Evolutionary conservation across 1,140 invertebrate genomes (phyloP), one percentile per base, ranked within the genome.

Genomic region (Galleria mellonella): DNA sequence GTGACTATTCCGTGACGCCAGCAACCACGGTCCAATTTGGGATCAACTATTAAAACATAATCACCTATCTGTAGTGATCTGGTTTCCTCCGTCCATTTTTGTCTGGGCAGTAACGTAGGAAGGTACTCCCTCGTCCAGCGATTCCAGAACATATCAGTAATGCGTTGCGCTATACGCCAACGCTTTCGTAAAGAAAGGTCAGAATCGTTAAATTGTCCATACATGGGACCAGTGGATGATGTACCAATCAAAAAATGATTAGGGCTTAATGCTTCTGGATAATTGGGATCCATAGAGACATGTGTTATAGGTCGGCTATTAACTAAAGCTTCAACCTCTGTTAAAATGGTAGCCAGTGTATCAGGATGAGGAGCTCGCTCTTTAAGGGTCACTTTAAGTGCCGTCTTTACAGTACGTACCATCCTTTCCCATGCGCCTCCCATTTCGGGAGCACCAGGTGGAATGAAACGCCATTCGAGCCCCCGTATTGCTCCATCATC

Each of bases 381-480:
- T 10, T 28, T 35, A 4, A 52, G 11, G 2, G 31, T 12, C n/a
- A 36, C 33, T 23, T 42, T 40, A 12, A 51, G 31, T 8, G 33
- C 12, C 11, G 29, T 32, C 27, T 51, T 51, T 10, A 51, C 41
- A 8, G 35, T 45, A 9, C 42, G 48, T 6, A 51, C 41, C 32
- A 51, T 17, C 1, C 48, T 41, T 11, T 51, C 48, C 48, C 48
- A 51, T 1, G 48, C 13, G 13, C 48, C 48, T 4, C 40, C 74
- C 51, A 72, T 66, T 33, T 82, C 61, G 1, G 69, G 63, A 7
- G 53, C 53, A 23, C 32, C 12, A 9, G 74, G 72, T 9, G 72
- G 64, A 12, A 63, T 74, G 36, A 83, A 77, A 13, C 55, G 35
- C 66, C 71, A 83, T 9, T 60, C 40, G 8, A 51, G 40, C 1